A percentile compares a stretch with the other conserved stretches of the same genome.
Conservation (phyloP, 2,888 invertebrate genomes). For the Venusia cambrica region DNA sequence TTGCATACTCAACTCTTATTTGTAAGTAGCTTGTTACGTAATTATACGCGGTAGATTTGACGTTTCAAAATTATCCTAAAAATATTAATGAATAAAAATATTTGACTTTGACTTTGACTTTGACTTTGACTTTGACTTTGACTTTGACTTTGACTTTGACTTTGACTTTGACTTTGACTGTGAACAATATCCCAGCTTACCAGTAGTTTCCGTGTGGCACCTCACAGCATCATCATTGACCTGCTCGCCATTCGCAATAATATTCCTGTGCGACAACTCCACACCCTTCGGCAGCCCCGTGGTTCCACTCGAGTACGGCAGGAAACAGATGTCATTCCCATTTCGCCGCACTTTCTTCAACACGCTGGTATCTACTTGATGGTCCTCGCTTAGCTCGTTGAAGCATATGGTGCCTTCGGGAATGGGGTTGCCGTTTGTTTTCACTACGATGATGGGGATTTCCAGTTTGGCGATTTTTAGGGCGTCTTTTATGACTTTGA, state of each 20-base stretch:
- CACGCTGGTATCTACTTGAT: constrained; percentile 76
- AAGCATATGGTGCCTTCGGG: constrained; percentile 81
- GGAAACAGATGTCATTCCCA: constrained; percentile 82
- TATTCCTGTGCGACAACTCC: constrained; percentile 82
- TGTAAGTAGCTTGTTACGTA: too few relatives aligned
- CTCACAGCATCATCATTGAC: constrained; percentile 51
- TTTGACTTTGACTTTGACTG: too few relatives aligned
- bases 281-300: constrained; percentile 92
- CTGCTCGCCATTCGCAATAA: constrained; percentile 76
- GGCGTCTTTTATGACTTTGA: constrained; percentile 68
- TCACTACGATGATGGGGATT: constrained; percentile 79
- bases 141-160: too few relatives aligned
- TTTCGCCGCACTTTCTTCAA: constrained; percentile 66
- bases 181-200: too few relatives aligned
- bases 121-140: too few relatives aligned
- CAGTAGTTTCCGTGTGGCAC: constrained; percentile 58
- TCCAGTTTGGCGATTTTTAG: constrained; percentile 67
- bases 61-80: too few relatives aligned
- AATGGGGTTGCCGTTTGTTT: constrained; percentile 54
- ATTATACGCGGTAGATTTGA: too few relatives aligned
- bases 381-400: constrained; percentile 80
- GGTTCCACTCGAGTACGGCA: constrained; percentile 94
- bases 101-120: too few relatives aligned
- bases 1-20: too few relatives aligned
- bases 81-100: too few relatives aligned